Evolutionary conservation across 2,888 invertebrate species (phyloP).

Genomic region (Eristalis tenax): DNA sequence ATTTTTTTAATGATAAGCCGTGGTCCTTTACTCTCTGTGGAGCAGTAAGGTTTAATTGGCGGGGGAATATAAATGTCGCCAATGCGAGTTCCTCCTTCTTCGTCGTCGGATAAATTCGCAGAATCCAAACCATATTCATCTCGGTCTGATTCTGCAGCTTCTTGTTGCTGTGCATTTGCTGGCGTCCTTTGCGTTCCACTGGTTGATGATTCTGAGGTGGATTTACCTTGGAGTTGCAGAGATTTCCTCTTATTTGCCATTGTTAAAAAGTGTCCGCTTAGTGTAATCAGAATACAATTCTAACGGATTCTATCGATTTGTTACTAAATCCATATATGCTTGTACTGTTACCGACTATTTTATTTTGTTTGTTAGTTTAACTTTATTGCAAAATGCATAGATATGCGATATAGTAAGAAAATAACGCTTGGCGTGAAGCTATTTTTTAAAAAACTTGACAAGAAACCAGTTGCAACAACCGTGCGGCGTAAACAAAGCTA

Average conservation of each 20-base stretch:
- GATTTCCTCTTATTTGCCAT: constrained; percentile 64
- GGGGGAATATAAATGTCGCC: constrained; percentile 94
- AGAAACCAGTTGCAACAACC: constrained; percentile 30
- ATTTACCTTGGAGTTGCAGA: constrained; percentile 30
- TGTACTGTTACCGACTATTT: neutral
- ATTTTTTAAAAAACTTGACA: constrained; percentile 61
- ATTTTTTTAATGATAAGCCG: constrained; percentile 95
- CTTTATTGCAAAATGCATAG: neutral
- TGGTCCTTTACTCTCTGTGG: constrained; percentile 89
- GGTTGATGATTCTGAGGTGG: constrained; percentile 4
- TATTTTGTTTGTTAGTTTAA: neutral
- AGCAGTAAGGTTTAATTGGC: constrained; percentile 86
- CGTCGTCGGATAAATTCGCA: constrained; percentile 78
- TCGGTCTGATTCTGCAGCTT: constrained; percentile 4
- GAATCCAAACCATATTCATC: constrained; percentile 75
- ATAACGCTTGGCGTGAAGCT: constrained; percentile 53
- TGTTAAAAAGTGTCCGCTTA: neutral
- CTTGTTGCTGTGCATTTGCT: constrained; percentile 4
- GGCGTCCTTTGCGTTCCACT: constrained; percentile 34
- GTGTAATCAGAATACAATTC: neutral
- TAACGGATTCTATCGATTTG: neutral
- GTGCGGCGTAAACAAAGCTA: constrained; percentile 3
- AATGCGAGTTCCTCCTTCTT: constrained; percentile 87
- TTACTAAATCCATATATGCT: constrained; percentile 37
- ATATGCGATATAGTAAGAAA: constrained; percentile 22